These are phyloP conservation scores for Conus ventricosus DNA, from an alignment of 1,140 invertebrate genomes.

Conservation along the genomic window DNA sequence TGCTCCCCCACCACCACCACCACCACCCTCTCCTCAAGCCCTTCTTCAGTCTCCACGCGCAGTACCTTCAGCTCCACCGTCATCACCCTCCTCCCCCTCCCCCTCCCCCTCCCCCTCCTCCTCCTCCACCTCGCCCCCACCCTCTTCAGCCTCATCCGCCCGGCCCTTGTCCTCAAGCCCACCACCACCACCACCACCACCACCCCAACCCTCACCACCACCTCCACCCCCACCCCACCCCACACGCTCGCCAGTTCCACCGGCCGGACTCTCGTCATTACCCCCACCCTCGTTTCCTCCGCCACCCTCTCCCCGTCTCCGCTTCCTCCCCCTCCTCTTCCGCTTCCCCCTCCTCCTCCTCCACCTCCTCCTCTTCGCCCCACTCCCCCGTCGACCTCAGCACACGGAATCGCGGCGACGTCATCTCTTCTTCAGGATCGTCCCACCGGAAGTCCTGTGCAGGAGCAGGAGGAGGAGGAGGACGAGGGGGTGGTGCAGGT, in stretches of 20 bases:
- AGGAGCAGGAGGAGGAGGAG: not conserved
- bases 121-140: not conserved
- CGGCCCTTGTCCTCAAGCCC: not conserved
- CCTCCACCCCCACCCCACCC: not conserved
- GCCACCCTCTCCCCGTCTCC: not conserved
- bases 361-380: not conserved
- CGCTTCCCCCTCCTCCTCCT: not conserved
- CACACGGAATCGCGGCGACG: not conserved
- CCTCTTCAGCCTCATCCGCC: not conserved
- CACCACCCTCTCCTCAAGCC: not conserved
- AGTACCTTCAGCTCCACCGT: not conserved
- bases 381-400: slow-evolving; percentile 26
- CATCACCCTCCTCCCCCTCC: not conserved
- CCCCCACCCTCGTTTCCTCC: not conserved
- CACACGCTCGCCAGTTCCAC: not conserved
- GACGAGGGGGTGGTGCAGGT: too few relatives aligned
- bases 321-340: not conserved
- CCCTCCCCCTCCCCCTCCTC: not conserved
- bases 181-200: not conserved
- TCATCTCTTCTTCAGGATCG: not conserved
- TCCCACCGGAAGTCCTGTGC: not conserved
- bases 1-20: not conserved
- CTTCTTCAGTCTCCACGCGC: not conserved
- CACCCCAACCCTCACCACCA: not conserved
- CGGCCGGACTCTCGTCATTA: not conserved